A percentile compares a stretch with the other conserved stretches of the same genome.
Conservation (phyloP, 1,140 invertebrate species). For the Nephila pilipes region DNA sequence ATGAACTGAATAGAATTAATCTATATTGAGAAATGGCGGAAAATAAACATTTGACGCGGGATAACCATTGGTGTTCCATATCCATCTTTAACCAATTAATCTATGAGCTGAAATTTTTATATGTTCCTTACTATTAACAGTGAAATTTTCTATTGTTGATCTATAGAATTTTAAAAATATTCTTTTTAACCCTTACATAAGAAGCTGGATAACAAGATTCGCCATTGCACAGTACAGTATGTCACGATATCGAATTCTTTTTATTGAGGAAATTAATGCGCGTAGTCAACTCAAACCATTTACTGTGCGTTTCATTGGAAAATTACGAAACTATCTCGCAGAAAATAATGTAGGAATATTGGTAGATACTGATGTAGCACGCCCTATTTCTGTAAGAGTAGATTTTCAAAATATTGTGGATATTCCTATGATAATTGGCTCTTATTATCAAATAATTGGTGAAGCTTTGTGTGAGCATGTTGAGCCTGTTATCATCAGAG, state of each 20-base stretch:
- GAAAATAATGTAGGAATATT: background rate
- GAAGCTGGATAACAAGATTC: background rate
- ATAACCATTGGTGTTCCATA: too few relatives aligned
- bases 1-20: too few relatives aligned
- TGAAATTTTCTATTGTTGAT: too few relatives aligned
- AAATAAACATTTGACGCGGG: too few relatives aligned
- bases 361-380: slow-evolving; percentile 5
- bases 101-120: too few relatives aligned
- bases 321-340: slow-evolving; percentile 10
- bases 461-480: background rate
- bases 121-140: too few relatives aligned
- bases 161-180: too few relatives aligned
- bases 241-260: slow-evolving; percentile 44
- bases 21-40: too few relatives aligned
- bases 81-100: too few relatives aligned
- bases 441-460: slow-evolving; percentile 39
- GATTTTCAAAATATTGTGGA: slow-evolving; percentile 23
- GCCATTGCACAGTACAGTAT: background rate
- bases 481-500: background rate
- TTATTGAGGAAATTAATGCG: slow-evolving; percentile 40
- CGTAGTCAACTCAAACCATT: too few relatives aligned
- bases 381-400: background rate
- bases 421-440: background rate
- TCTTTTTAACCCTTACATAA: too few relatives aligned
- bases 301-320: slow-evolving; percentile 30